Conservation (phyloP, 1,140 invertebrate genomes). For the Drosophila simulans region DNA sequence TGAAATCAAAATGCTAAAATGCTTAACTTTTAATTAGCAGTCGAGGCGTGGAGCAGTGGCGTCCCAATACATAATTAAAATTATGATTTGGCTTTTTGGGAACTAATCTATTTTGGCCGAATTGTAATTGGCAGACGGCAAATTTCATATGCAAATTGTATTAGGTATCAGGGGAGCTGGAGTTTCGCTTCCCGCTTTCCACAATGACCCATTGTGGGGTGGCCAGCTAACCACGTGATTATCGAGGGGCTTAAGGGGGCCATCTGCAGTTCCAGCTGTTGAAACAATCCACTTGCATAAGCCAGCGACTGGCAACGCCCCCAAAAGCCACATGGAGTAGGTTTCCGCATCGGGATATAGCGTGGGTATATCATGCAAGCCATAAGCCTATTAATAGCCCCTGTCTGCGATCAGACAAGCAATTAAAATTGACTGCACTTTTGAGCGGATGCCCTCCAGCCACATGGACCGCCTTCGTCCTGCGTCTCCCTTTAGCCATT, state of each 20-base stretch:
- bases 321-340: constrained; percentile 53
- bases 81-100: constrained; percentile 68
- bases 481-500: neutral
- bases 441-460: constrained; percentile 57
- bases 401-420: constrained; percentile 77
- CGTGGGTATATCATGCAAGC: constrained; percentile 70
- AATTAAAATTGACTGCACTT: constrained; percentile 83
- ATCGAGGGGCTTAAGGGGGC: constrained; percentile 30
- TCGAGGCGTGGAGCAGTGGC: neutral
- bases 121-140: constrained; percentile 61
- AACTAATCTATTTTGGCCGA: constrained; percentile 61
- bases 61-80: constrained; percentile 66
- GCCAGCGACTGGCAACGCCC: constrained; percentile 52
- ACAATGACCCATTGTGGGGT: neutral
- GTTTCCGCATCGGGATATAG: constrained; percentile 10
- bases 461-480: constrained; percentile 19
- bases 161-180: constrained; percentile 48
- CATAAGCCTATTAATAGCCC: constrained; percentile 81
- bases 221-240: constrained; percentile 60
- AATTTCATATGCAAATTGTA: constrained; percentile 59
- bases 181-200: neutral
- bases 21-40: constrained; percentile 58
- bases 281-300: constrained; percentile 39
- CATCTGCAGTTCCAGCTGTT: constrained; percentile 1
- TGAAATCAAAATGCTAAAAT: constrained; percentile 36